Conservation (phyloP, 2,113 vertebrate genomes). For the Brevimyrus niger region DNA sequence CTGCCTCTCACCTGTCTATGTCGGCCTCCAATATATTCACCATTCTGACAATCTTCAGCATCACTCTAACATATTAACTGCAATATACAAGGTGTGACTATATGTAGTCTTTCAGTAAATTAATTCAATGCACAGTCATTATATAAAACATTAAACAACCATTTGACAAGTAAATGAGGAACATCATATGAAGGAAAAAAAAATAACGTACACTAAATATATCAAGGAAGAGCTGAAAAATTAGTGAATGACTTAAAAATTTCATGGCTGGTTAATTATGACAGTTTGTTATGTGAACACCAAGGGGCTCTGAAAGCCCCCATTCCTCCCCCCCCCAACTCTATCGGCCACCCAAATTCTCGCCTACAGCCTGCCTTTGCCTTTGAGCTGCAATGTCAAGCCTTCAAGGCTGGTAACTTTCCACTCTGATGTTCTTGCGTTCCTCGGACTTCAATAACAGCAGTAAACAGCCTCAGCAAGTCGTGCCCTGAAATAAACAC, state of each 20-base stretch:
- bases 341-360: background rate
- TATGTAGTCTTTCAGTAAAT: background rate
- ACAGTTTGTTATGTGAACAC: background rate
- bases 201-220: background rate
- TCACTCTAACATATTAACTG: background rate
- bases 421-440: background rate
- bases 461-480: background rate
- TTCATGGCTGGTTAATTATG: background rate
- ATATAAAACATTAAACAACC: background rate
- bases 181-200: background rate
- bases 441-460: background rate
- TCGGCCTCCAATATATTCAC: background rate
- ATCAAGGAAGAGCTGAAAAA: background rate
- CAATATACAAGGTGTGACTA: background rate
- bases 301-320: background rate
- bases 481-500: background rate
- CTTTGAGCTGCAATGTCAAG: background rate
- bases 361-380: background rate
- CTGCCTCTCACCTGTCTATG: background rate
- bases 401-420: background rate
- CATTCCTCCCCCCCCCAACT: background rate
- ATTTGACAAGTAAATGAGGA: background rate
- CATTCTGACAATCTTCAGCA: slow-evolving; percentile 1
- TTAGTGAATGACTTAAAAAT: background rate
- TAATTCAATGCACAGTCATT: background rate